phyloP scores from a whole-genome alignment of 2,113 vertebrate genomes.

The Anolis carolinensis region DNA sequence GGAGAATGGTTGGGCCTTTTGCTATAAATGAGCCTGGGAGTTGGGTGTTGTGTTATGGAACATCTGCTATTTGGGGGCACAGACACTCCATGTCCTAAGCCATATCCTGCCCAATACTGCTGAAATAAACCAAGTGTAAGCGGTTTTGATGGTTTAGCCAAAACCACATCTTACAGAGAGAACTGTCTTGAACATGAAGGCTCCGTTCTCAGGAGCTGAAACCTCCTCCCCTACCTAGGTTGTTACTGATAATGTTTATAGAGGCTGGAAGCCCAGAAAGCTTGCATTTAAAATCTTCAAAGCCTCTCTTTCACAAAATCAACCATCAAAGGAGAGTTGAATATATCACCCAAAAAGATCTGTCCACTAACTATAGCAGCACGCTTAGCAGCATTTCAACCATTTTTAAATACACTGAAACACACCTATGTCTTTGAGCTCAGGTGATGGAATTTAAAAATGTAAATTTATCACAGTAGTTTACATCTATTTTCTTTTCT shows the following conservation, averaged over 20 bases:
- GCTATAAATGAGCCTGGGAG: conserved; percentile 14
- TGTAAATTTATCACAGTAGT: conserved; percentile 44
- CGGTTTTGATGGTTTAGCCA: conserved; percentile 75
- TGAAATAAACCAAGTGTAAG: conserved; percentile 79
- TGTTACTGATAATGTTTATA: conserved; percentile 69
- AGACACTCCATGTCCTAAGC: conserved; percentile 68
- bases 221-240: conserved; percentile 60
- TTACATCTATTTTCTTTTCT: conserved; percentile 44
- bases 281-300: conserved; percentile 66
- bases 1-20: conserved; percentile 45
- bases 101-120: conserved; percentile 69
- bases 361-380: conserved; percentile 54
- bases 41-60: conserved; percentile 57
- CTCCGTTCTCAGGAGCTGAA: conserved; percentile 64
- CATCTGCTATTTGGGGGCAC: conserved; percentile 70
- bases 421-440: conserved; percentile 53
- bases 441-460: conserved; percentile 18
- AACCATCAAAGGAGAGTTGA: conserved; percentile 63
- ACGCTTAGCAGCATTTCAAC: conserved; percentile 15
- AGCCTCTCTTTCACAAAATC: conserved; percentile 61
- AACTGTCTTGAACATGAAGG: conserved; percentile 70
- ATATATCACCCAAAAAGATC: conserved; percentile 60
- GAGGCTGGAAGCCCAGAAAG: conserved; percentile 74
- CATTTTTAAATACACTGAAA: conserved; percentile 54
- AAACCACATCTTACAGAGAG: conserved; percentile 78